Evolutionary conservation across 2,797 vertebrate species (phyloP).

Genomic region (Neopelma chrysocephalum): DNA sequence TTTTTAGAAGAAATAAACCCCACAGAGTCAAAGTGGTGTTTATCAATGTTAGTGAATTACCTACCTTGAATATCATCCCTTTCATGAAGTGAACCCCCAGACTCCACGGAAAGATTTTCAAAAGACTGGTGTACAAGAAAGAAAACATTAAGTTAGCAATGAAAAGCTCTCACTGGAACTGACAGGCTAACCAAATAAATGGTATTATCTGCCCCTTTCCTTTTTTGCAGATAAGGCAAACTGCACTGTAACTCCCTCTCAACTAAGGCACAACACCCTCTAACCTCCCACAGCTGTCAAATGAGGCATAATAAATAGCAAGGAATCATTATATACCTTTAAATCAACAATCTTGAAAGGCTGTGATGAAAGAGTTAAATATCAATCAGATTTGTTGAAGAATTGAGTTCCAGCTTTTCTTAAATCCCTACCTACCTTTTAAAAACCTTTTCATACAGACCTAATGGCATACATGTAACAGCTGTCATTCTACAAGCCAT

Average conservation of each 20-base stretch:
- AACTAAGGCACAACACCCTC: neutral
- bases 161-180: neutral
- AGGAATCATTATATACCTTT: neutral
- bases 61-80: slow-evolving; percentile 88
- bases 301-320: slow-evolving; percentile 5
- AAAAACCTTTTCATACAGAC: neutral
- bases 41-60: neutral
- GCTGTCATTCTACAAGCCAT: neutral
- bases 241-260: neutral
- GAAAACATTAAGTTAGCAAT: slow-evolving; percentile 57
- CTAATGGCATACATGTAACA: neutral
- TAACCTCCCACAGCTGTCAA: neutral
- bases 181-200: neutral
- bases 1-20: neutral
- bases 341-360: neutral
- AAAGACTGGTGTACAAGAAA: slow-evolving; percentile 82
- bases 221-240: neutral
- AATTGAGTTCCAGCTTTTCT: slow-evolving; percentile 3
- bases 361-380: slow-evolving; percentile 15
- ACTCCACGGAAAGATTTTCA: slow-evolving; percentile 92
- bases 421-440: neutral
- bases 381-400: neutral
- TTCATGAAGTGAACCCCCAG: slow-evolving; percentile 87
- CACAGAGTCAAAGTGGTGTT: neutral
- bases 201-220: neutral